These are phyloP conservation scores for Premnoplex brunnescens DNA, from an alignment of 2,797 vertebrate genomes.

Conservation along the genomic window DNA sequence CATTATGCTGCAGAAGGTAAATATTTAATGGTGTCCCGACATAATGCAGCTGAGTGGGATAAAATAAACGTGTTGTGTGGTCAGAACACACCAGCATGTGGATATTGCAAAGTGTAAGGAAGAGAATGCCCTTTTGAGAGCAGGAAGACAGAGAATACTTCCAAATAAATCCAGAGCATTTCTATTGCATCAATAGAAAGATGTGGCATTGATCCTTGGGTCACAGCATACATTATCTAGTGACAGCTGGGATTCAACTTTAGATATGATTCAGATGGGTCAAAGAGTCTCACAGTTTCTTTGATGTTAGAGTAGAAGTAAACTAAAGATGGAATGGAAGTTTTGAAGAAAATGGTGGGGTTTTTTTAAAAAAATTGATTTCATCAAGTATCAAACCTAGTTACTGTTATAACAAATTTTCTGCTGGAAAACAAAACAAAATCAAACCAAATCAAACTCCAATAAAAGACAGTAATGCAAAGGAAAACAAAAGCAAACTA, in stretches of 20 bases:
- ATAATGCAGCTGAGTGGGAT: neutral
- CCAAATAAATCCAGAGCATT: neutral
- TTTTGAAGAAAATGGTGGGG: neutral
- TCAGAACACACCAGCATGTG: neutral
- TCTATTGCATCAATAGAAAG: neutral
- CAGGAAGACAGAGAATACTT: neutral
- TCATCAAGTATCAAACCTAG: neutral
- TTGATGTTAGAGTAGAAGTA: neutral
- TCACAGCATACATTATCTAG: neutral
- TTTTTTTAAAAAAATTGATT: neutral
- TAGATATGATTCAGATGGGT: neutral
- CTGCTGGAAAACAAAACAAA: neutral
- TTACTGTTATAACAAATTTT: neutral
- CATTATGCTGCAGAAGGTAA: constrained; percentile 60
- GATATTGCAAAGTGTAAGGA: neutral
- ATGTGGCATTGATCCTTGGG: neutral
- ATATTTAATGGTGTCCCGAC: constrained; percentile 55
- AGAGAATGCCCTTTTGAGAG: neutral
- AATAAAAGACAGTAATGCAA: neutral
- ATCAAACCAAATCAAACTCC: neutral
- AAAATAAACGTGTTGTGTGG: neutral
- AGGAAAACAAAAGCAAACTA: neutral
- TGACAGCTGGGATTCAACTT: neutral
- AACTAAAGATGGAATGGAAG: neutral
- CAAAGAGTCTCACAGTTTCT: neutral